Evolutionary conservation across 2,888 invertebrate species (phyloP).

Genomic region (Embidobia sp.): DNA sequence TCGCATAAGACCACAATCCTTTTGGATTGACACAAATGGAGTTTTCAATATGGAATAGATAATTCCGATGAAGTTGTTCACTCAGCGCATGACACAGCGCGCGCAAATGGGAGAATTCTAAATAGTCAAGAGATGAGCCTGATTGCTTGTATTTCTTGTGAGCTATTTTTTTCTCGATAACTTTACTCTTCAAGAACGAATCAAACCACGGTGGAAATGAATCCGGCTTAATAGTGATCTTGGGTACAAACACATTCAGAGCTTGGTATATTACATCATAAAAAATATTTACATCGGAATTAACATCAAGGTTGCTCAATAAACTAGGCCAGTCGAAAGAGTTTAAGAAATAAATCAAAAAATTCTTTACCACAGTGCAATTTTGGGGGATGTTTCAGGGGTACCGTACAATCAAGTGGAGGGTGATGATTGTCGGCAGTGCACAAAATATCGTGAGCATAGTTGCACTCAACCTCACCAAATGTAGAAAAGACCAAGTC

Average conservation of each 20-base stretch:
- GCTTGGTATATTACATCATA: no score
- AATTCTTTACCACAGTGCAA: neutral
- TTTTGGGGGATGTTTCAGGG: no score
- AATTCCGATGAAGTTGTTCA: no score
- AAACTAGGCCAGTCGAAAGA: neutral
- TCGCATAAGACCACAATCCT: no score
- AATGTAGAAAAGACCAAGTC: neutral
- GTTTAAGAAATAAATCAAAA: neutral
- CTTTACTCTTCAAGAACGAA: neutral
- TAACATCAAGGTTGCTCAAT: neutral
- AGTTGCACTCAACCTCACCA: no score
- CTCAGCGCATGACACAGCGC: no score
- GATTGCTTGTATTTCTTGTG: no score
- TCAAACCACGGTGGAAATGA: conserved; percentile 2
- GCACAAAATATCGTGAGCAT: neutral
- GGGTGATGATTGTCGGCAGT: neutral
- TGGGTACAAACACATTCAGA: neutral
- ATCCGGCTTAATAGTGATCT: neutral
- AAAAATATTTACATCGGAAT: neutral
- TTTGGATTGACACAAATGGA: no score
- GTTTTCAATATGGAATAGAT: no score
- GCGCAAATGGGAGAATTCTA: no score
- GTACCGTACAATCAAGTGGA: neutral
- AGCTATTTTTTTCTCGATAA: no score
- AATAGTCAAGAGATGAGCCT: no score